Conservation (phyloP, 2,797 vertebrate genomes). For the Coluber constrictor region DNA sequence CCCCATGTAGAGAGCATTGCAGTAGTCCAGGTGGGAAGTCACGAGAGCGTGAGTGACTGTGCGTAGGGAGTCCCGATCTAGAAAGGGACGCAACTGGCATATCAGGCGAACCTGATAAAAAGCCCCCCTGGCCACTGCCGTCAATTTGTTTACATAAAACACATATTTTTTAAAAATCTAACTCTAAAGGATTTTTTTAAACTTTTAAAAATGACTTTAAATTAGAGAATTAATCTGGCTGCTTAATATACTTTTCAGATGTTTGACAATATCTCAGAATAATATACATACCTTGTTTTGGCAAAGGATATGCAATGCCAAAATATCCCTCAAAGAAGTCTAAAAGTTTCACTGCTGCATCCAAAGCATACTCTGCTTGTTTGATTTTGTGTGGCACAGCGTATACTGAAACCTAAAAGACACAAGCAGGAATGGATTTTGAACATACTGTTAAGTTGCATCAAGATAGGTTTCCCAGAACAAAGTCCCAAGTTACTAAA, state of each 20-base stretch:
- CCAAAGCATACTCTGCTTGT: slow-evolving; percentile 82
- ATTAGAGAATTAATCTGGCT: not conserved
- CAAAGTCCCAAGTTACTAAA: not conserved
- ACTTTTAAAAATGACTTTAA: not conserved
- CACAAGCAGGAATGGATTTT: not conserved
- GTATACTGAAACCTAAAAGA: slow-evolving; percentile 83
- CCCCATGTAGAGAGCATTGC: too few species aligned
- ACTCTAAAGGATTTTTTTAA: not conserved
- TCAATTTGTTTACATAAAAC: not conserved
- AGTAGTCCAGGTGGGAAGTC: too few species aligned
- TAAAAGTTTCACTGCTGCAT: slow-evolving; percentile 84
- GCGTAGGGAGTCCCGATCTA: too few species aligned
- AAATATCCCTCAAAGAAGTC: slow-evolving; percentile 94
- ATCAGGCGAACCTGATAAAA: too few species aligned
- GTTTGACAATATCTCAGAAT: not conserved
- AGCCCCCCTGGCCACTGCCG: too few species aligned
- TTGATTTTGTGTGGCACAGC: slow-evolving; percentile 83
- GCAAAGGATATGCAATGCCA: slow-evolving; percentile 87
- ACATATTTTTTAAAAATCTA: not conserved
- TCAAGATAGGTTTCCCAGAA: not conserved
- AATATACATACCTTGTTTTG: slow-evolving; percentile 81
- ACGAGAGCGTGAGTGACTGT: too few species aligned
- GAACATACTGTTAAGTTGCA: not conserved
- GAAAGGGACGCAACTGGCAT: too few species aligned
- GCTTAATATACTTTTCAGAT: not conserved